phyloP scores from a whole-genome alignment of 2,113 vertebrate species.

The Trinectes maculatus region DNA sequence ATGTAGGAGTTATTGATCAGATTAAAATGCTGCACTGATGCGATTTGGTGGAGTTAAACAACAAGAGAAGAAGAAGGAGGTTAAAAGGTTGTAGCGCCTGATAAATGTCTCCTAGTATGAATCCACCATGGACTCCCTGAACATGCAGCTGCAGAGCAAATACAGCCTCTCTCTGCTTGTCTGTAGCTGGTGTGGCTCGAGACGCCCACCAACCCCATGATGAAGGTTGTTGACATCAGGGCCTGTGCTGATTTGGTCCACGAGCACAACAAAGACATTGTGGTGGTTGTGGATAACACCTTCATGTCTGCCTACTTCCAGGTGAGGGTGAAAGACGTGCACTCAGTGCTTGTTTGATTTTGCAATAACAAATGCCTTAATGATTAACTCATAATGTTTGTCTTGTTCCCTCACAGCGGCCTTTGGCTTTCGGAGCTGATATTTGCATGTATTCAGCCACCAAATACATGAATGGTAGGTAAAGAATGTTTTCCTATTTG shows the following conservation, averaged over 20 bases:
- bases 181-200: constrained; percentile 93
- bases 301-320: constrained; percentile 98
- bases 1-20: neutral
- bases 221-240: constrained; percentile 91
- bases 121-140: no score
- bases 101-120: no score
- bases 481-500: neutral
- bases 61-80: neutral
- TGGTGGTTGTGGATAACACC: constrained; percentile 93
- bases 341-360: constrained; percentile 1
- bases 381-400: constrained; percentile 55
- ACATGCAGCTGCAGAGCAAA: neutral
- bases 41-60: no score
- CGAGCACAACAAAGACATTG: constrained; percentile 80
- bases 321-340: constrained; percentile 73
- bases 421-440: constrained; percentile 92
- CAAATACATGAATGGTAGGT: constrained; percentile 97
- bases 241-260: constrained; percentile 84
- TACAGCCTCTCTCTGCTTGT: neutral
- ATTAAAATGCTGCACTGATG: no score
- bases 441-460: constrained; percentile 96
- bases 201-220: constrained; percentile 90
- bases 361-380: neutral
- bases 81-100: no score
- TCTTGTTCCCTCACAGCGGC: constrained; percentile 81